Evolutionary conservation across 2,888 invertebrate species (phyloP).

Genomic region (Apodemia duryi): DNA sequence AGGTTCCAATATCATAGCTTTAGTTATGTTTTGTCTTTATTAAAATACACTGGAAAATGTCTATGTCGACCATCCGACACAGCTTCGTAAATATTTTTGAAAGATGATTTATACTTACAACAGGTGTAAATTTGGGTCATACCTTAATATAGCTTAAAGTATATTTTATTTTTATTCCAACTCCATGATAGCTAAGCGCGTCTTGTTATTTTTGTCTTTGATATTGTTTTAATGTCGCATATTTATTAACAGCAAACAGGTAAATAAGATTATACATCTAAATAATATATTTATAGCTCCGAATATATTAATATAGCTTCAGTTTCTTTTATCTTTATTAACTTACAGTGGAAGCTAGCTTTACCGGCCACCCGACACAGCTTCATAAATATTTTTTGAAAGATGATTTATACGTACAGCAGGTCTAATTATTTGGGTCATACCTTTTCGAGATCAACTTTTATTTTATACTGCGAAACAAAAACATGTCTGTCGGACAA

Average conservation of each 20-base stretch:
- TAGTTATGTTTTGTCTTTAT: too few relatives aligned
- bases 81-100: slow-evolving; percentile 61
- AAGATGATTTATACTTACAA: slow-evolving; percentile 62
- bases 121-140: slow-evolving; percentile 66
- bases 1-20: too few relatives aligned
- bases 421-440: slow-evolving; percentile 70
- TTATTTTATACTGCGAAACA: slow-evolving; percentile 37
- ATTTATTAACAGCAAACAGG: too few relatives aligned
- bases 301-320: too few relatives aligned
- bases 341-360: slow-evolving; percentile 30
- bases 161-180: too few relatives aligned
- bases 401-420: slow-evolving; percentile 64
- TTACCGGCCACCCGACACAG: slow-evolving; percentile 54
- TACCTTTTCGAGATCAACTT: slow-evolving; percentile 54
- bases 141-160: slow-evolving; percentile 31
- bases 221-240: too few relatives aligned
- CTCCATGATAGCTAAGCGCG: too few relatives aligned
- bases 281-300: too few relatives aligned
- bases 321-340: not conserved
- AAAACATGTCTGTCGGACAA: slow-evolving; percentile 30
- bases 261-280: too few relatives aligned
- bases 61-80: slow-evolving; percentile 52
- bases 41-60: too few relatives aligned
- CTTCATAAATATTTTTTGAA: slow-evolving; percentile 62
- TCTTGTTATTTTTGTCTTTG: too few relatives aligned